Percentiles rank a stretch among this genome's conserved stretches.
Conservation (phyloP, 2,113 vertebrate species). For the Dipodomys stephensi region DNA sequence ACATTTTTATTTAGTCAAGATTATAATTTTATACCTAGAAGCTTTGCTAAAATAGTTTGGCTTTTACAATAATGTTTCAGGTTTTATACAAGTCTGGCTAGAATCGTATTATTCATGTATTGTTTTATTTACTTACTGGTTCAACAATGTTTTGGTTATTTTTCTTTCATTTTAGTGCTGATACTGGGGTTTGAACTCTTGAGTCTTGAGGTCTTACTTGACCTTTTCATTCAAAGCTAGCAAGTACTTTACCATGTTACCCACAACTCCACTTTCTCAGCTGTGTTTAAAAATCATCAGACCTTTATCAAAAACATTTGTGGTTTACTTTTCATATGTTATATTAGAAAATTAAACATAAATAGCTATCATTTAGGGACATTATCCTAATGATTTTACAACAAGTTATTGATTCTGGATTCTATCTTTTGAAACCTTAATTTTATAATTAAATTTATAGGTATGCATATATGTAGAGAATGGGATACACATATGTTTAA, state of each 20-base stretch:
- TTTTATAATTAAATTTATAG: background rate
- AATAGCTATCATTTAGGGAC: background rate
- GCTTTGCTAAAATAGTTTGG: conserved; percentile 23
- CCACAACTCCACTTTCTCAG: no score
- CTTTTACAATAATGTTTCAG: conserved; percentile 28
- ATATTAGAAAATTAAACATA: conserved; percentile 30
- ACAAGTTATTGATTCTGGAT: background rate
- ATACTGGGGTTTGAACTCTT: no score
- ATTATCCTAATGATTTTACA: background rate
- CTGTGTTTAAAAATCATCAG: conserved; percentile 23
- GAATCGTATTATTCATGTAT: conserved; percentile 2
- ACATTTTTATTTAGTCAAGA: conserved; percentile 64
- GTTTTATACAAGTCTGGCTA: conserved; percentile 36
- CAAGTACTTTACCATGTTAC: no score
- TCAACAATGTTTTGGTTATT: background rate
- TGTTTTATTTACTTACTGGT: conserved; percentile 18
- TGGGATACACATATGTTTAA: conserved; percentile 26
- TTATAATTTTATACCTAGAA: conserved; percentile 53
- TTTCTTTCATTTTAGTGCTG: no score
- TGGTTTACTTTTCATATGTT: background rate
- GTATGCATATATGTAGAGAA: background rate
- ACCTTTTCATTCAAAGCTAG: no score
- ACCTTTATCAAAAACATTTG: conserved; percentile 7
- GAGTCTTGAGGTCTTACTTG: no score
- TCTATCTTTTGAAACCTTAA: conserved; percentile 17